Conservation (phyloP, 2,113 vertebrate species). For the Typhlomys cinereus region DNA sequence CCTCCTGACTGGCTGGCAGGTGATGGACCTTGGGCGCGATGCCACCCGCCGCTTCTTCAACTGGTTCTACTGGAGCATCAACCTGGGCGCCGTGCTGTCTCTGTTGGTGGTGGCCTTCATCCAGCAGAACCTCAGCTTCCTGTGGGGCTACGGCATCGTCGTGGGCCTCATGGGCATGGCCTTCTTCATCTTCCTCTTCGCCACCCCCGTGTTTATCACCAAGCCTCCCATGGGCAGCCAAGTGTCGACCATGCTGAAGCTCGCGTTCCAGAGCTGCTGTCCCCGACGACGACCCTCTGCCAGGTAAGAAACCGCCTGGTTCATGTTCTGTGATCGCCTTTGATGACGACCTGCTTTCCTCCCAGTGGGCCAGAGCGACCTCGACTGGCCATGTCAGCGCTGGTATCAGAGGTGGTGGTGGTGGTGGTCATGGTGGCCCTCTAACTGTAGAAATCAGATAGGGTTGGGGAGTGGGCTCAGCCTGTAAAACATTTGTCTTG, state of each 20-base stretch:
- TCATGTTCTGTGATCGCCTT: neutral
- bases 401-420: neutral
- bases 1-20: constrained; percentile 60
- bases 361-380: too few species aligned
- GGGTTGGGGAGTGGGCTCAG: neutral
- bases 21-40: constrained; percentile 59
- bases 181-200: constrained; percentile 80
- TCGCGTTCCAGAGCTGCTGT: constrained; percentile 68
- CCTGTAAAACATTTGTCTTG: neutral
- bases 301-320: constrained; percentile 46
- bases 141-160: constrained; percentile 69
- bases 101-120: constrained; percentile 81
- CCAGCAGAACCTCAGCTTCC: constrained; percentile 81
- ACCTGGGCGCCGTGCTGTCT: constrained; percentile 73
- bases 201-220: constrained; percentile 77
- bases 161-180: constrained; percentile 73
- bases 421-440: neutral
- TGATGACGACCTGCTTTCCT: neutral
- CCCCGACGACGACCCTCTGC: neutral
- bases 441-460: neutral
- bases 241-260: constrained; percentile 76
- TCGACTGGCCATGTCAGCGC: neutral
- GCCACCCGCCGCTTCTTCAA: constrained; percentile 81
- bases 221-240: constrained; percentile 81
- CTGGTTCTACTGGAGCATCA: constrained; percentile 85